A percentile compares a stretch with the other conserved stretches of the same genome.
Evolutionary conservation across 2,888 invertebrate species (phyloP).

Genomic region (Phaedon cochleariae): DNA sequence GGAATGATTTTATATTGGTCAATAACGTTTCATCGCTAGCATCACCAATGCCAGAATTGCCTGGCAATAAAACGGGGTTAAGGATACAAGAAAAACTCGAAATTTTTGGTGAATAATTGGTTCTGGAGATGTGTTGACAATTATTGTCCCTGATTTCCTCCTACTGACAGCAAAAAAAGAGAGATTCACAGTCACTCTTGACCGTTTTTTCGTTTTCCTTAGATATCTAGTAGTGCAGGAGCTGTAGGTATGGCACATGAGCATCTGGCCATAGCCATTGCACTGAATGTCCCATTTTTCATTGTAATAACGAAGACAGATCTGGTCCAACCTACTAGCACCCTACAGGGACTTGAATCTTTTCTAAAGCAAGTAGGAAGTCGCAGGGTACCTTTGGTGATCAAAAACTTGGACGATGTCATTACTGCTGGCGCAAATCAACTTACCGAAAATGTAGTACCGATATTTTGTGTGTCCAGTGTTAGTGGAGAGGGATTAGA

Average conservation of each 20-base stretch:
- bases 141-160: too few relatives aligned
- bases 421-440: constrained; percentile 78
- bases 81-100: too few relatives aligned
- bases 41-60: too few relatives aligned
- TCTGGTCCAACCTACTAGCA: constrained; percentile 70
- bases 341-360: constrained; percentile 68
- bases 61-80: too few relatives aligned
- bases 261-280: constrained; percentile 85
- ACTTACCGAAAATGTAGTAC: constrained; percentile 71
- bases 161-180: too few relatives aligned
- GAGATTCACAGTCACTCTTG: too few relatives aligned
- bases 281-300: constrained; percentile 88
- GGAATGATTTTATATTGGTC: too few relatives aligned
- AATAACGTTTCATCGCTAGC: too few relatives aligned
- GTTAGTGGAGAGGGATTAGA: constrained; percentile 88
- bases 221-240: constrained; percentile 84
- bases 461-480: constrained; percentile 89
- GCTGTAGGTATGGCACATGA: constrained; percentile 87
- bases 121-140: too few relatives aligned
- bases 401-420: constrained; percentile 76
- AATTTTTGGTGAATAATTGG: too few relatives aligned
- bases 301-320: constrained; percentile 95
- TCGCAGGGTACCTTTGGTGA: constrained; percentile 70
- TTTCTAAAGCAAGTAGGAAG: constrained; percentile 74
- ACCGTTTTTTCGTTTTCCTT: too few relatives aligned